Conservation (phyloP, 2,888 invertebrate genomes). For the Latrodectus elegans region DNA sequence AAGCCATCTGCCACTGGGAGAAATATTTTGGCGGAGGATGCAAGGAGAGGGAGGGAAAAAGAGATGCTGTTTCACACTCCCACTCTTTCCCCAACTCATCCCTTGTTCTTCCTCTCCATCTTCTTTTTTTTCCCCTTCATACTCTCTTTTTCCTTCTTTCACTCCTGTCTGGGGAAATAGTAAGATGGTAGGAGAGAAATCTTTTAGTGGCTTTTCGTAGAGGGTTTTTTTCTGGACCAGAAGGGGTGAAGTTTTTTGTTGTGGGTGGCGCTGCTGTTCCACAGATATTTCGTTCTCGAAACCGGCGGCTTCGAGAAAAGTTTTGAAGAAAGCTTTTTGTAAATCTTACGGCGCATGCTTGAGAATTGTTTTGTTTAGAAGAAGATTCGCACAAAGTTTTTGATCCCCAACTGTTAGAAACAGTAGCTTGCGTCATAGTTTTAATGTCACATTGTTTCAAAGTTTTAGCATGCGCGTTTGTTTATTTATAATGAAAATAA, state of each 20-base stretch:
- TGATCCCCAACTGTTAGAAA: too few species aligned
- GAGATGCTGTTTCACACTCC: conserved; percentile 12
- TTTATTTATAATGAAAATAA: too few species aligned
- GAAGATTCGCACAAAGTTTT: too few species aligned
- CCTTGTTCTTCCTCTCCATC: too few species aligned
- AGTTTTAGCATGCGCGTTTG: too few species aligned
- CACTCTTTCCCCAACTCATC: conserved; percentile 1
- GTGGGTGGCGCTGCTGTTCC: conserved; percentile 2
- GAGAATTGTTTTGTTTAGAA: too few species aligned
- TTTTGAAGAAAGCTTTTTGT: neutral
- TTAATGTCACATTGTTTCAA: too few species aligned
- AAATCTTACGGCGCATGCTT: neutral
- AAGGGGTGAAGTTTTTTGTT: neutral
- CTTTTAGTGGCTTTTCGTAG: conserved; percentile 8
- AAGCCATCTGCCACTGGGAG: conserved; percentile 63
- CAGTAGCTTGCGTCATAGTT: too few species aligned
- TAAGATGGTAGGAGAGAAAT: conserved; percentile 19
- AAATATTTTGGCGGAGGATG: conserved; percentile 35
- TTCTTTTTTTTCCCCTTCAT: neutral
- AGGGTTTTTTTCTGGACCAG: neutral
- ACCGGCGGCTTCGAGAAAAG: neutral
- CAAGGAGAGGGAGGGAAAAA: neutral
- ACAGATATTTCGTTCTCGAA: neutral
- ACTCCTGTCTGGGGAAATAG: conserved; percentile 12
- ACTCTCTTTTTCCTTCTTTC: neutral